These are phyloP conservation scores for Megaceryle torquata DNA, from an alignment of 2,113 vertebrate genomes.

Conservation along the genomic window DNA sequence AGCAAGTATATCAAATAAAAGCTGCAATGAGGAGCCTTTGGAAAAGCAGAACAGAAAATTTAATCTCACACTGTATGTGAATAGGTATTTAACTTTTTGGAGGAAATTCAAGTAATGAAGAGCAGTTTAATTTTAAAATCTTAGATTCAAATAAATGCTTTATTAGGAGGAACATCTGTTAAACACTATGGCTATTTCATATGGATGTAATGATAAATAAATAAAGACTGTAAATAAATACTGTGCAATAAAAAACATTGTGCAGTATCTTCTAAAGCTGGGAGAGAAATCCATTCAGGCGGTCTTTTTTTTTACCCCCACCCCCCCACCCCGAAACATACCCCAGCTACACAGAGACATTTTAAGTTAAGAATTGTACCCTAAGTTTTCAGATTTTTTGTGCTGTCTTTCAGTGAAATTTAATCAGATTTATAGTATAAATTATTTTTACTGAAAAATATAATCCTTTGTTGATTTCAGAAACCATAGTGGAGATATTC, in stretches of 20 bases:
- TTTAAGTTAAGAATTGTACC: background rate
- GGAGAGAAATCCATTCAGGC: background rate
- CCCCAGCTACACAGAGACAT: background rate
- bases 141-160: background rate
- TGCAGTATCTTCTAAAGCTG: background rate
- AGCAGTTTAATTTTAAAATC: background rate
- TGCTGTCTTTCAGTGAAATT: background rate
- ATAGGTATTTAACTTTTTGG: background rate
- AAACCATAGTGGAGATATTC: slow-evolving; percentile 63
- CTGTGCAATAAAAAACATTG: background rate
- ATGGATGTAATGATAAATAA: background rate
- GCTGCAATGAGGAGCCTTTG: background rate
- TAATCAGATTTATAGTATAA: background rate
- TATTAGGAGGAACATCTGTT: background rate
- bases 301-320: no score
- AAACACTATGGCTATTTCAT: background rate
- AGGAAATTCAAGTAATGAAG: background rate
- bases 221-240: background rate
- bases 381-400: background rate
- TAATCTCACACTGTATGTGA: background rate
- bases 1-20: background rate
- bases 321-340: background rate
- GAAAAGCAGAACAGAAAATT: background rate
- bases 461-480: slow-evolving; percentile 44
- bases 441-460: background rate